Percentiles rank a stretch among this genome's conserved stretches.
Conservation (phyloP, 2,113 vertebrate species). For the Tragulus kanchil region DNA sequence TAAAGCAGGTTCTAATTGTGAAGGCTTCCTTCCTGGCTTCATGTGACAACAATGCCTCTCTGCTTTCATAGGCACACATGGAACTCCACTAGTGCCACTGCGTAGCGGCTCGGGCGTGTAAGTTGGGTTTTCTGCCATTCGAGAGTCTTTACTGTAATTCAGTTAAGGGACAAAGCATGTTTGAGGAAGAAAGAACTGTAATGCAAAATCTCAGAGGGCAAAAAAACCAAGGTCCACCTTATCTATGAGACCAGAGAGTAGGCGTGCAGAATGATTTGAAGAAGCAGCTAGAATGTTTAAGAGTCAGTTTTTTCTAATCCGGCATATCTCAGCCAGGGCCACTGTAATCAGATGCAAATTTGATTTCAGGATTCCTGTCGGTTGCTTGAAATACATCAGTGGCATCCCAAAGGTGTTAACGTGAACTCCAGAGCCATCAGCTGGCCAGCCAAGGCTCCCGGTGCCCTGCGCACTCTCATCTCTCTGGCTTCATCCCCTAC, state of each 20-base stretch:
- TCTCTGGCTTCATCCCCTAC: neutral
- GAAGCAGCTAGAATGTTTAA: neutral
- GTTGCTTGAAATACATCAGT: conserved; percentile 60
- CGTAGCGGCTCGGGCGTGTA: no score
- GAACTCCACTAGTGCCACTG: neutral
- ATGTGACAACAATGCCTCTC: neutral
- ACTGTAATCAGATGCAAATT: conserved; percentile 67
- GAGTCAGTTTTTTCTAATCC: neutral
- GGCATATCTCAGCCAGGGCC: neutral
- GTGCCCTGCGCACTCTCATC: conserved; percentile 22
- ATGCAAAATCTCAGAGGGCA: neutral
- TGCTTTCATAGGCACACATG: neutral
- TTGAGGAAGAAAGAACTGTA: neutral
- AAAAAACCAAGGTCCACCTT: neutral
- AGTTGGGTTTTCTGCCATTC: neutral
- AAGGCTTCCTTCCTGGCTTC: neutral
- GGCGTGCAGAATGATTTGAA: neutral
- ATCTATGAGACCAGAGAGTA: neutral
- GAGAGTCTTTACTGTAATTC: neutral
- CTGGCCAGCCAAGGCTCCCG: conserved; percentile 37
- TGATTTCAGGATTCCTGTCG: conserved; percentile 12
- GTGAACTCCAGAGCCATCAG: conserved; percentile 70
- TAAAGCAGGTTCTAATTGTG: neutral
- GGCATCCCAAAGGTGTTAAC: conserved; percentile 55
- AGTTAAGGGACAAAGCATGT: neutral